Evolutionary conservation across 2,888 invertebrate genomes (phyloP), one percentile per base, ranked within the genome.

Genomic region (Dolichomitus sp.): DNA sequence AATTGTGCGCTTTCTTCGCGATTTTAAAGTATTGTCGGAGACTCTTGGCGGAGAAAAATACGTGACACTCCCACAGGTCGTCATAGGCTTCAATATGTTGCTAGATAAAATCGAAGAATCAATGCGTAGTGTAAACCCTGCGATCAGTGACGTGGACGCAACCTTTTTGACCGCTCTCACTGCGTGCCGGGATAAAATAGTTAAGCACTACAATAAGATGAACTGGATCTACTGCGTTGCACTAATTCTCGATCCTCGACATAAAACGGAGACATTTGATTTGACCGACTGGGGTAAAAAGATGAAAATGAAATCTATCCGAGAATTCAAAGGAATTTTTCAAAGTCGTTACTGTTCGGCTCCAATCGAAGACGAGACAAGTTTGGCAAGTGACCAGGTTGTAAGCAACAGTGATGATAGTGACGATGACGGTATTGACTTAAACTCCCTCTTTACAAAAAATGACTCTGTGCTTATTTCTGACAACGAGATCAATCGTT

Each of bases 161-260:
- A 79, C 50, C 33, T 65, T 82, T 40, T 30, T 82, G 12, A 17
- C 69, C 6, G 79, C 82, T 0, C 69, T 83, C 57, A 45, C 30
- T 48, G 75, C 75, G 14, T 30, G 52, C 5, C 33, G 70, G 33
- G 57, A 80, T 48, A 80, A 80, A 68, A 61, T 83, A 11, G n/a
- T 80, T 4, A 76, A 80, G 33, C 76, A 83, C 59, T 80, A 80
- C 42, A n/a, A 50, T 17, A 83, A 83, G 59, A 83, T 76, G 33
- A 85, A 87, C 45, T 86, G 84, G 85, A 84, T 86, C 11, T 85
- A 87, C 45, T 82, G 85, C 61, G 70, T 78, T 61, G 80, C 75
- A 17, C 77, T 87, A 14, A 86, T 85, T n/a, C 76, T 87, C 37
- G 86, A 87, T 74, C 86, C 85, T 33, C 81, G 86, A 12, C 83